Conservation (phyloP, 2,888 invertebrate species). For the Drosophila prostipennis region DNA sequence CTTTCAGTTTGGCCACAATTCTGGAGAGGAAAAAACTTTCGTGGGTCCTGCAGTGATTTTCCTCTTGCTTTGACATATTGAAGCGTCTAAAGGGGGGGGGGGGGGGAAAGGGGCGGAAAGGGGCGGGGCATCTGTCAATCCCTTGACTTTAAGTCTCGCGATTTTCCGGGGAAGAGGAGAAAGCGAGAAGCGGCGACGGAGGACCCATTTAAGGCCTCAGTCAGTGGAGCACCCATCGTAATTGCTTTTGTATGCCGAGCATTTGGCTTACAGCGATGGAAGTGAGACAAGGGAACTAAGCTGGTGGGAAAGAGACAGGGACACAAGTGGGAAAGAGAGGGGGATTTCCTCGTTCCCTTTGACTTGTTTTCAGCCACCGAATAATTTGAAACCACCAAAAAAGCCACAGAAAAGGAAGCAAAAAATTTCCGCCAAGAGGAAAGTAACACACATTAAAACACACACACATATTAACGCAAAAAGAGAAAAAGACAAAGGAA, state of each 20-base stretch:
- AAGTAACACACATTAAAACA: constrained; percentile 37
- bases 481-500: background rate
- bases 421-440: constrained; percentile 48
- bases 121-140: constrained; percentile 34
- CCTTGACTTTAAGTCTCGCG: constrained; percentile 28
- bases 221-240: constrained; percentile 43
- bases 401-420: constrained; percentile 41
- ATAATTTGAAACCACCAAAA: constrained; percentile 33
- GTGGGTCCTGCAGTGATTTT: constrained; percentile 27
- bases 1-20: constrained; percentile 29
- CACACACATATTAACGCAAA: constrained; percentile 11
- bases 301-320: background rate
- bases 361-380: constrained; percentile 34
- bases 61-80: constrained; percentile 31
- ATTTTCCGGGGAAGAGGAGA: constrained; percentile 5
- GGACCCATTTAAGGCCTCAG: constrained; percentile 20
- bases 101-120: background rate
- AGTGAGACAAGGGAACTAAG: constrained; percentile 37
- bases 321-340: background rate
- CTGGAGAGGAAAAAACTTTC: constrained; percentile 25
- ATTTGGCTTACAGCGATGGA: constrained; percentile 45
- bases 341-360: constrained; percentile 1
- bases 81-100: constrained; percentile 1
- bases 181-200: background rate
- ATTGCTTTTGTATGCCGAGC: constrained; percentile 58